A percentile compares a stretch with the other conserved stretches of the same genome.
phyloP scores from a whole-genome alignment of 2,797 vertebrate genomes.

The Leptodactylus fallax region DNA sequence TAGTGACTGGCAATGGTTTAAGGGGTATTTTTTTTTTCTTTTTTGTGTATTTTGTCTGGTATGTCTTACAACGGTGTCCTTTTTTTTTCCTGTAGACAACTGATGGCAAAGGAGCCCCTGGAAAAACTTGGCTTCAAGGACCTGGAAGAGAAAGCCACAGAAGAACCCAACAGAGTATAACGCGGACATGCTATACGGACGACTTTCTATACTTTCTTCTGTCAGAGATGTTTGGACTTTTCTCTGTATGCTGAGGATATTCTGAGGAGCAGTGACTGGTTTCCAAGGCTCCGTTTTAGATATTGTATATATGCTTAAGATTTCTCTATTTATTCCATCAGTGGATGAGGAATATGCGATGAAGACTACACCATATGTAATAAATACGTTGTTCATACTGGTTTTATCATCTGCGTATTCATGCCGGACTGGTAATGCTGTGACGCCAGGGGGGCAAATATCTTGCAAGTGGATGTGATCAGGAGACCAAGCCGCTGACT shows the following conservation, averaged over 20 bases:
- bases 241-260: neutral
- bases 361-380: neutral
- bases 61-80: neutral
- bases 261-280: neutral
- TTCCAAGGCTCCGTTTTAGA: neutral
- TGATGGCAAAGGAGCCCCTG: constrained; percentile 82
- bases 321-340: neutral
- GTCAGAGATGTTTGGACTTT: neutral
- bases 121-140: constrained; percentile 82
- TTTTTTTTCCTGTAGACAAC: constrained; percentile 69
- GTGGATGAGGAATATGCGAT: neutral
- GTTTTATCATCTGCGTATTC: too few species aligned
- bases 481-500: too few species aligned
- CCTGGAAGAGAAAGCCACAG: constrained; percentile 68
- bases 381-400: neutral
- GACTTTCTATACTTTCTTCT: neutral
- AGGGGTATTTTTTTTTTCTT: too few species aligned
- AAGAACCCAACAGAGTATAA: constrained; percentile 41
- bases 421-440: too few species aligned
- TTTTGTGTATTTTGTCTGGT: neutral
- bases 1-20: neutral
- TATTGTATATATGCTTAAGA: neutral
- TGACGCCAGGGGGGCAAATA: too few species aligned
- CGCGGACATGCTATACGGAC: neutral
- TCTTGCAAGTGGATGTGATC: too few species aligned